phyloP scores from a whole-genome alignment of 2,113 vertebrate genomes.

The Pimephales promelas region DNA sequence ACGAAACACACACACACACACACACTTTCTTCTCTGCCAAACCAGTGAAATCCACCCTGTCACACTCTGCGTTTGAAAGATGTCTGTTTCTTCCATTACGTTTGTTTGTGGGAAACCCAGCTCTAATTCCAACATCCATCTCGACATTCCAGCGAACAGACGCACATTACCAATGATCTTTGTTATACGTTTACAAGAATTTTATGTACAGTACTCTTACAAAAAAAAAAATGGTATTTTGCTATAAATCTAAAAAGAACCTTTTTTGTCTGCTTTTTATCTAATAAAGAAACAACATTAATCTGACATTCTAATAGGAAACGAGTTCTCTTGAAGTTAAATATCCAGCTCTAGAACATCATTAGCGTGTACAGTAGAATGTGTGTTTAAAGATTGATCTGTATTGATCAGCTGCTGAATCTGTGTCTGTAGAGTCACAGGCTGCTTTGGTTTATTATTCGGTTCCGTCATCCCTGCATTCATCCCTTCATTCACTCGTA shows the following conservation, averaged over 20 bases:
- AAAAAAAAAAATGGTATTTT: background rate
- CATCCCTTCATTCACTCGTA: background rate
- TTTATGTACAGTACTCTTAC: background rate
- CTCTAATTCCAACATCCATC: background rate
- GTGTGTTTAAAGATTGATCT: constrained; percentile 10
- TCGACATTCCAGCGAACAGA: background rate
- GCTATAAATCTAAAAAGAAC: background rate
- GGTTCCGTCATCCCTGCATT: background rate
- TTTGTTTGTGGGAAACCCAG: constrained; percentile 37
- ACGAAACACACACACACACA: constrained; percentile 26
- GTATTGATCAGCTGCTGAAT: constrained; percentile 6
- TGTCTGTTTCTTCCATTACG: constrained; percentile 38
- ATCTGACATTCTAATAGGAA: background rate
- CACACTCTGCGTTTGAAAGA: background rate
- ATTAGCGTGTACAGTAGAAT: constrained; percentile 12
- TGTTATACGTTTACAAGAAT: background rate
- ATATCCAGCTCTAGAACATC: background rate
- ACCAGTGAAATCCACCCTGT: constrained; percentile 18
- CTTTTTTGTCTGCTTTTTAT: background rate
- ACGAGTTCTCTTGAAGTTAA: background rate
- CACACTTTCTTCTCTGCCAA: constrained; percentile 5
- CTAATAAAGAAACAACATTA: background rate
- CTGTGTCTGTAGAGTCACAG: background rate
- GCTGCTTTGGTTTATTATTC: background rate
- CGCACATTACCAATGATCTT: background rate